Conservation (phyloP, 2,888 invertebrate genomes). For the Ferdinandea cuprea region DNA sequence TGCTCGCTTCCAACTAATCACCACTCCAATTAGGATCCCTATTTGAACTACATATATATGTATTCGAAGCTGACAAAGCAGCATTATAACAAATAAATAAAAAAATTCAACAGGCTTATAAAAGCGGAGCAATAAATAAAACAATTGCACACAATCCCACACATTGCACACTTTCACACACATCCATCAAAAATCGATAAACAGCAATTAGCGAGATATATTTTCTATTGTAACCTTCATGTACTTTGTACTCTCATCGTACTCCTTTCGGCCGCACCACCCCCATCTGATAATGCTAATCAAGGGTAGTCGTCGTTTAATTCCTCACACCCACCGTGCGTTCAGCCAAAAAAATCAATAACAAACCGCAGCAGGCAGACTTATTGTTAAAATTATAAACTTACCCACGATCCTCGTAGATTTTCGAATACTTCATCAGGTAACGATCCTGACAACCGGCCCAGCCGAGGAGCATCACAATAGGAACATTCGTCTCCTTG, state of each 20-base stretch:
- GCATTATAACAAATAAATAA: slow-evolving; percentile 4
- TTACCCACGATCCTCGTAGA: slow-evolving; percentile 90
- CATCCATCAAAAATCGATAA: slow-evolving; percentile 57
- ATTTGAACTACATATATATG: neutral
- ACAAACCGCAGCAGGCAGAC: neutral
- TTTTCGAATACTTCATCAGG: slow-evolving; percentile 90
- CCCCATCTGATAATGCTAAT: slow-evolving; percentile 26
- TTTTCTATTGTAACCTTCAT: slow-evolving; percentile 50
- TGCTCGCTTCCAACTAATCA: slow-evolving; percentile 4
- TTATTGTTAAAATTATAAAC: slow-evolving; percentile 73
- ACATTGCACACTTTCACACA: neutral
- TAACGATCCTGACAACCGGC: slow-evolving; percentile 91
- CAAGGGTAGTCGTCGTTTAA: slow-evolving; percentile 45
- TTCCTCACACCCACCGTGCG: slow-evolving; percentile 9
- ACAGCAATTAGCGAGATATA: slow-evolving; percentile 45
- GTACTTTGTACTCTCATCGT: slow-evolving; percentile 9
- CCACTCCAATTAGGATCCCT: neutral
- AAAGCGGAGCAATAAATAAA: slow-evolving; percentile 24
- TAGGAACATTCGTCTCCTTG: slow-evolving; percentile 86
- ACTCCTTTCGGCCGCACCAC: slow-evolving; percentile 2
- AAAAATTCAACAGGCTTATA: slow-evolving; percentile 44
- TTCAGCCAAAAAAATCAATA: slow-evolving; percentile 27
- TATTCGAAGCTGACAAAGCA: slow-evolving; percentile 14
- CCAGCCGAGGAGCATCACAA: slow-evolving; percentile 91
- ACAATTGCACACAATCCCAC: neutral